Conservation (phyloP, 2,888 invertebrate species). For the Drosophila parthenogenetica region DNA sequence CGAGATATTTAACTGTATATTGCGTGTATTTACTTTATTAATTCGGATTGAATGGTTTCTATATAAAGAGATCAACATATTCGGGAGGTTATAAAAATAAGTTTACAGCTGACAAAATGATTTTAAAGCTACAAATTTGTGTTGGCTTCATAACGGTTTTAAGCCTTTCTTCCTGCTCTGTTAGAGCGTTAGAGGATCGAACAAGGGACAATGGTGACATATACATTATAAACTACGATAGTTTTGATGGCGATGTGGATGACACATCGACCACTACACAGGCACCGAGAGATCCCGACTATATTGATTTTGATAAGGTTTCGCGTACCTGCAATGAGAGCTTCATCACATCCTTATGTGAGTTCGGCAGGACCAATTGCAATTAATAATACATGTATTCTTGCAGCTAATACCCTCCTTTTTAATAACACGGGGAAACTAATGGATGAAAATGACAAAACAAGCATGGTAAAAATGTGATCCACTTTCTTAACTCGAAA, state of each 20-base stretch:
- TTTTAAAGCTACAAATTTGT: slow-evolving; percentile 6
- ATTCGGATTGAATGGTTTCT: slow-evolving; percentile 3
- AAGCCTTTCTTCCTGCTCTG: slow-evolving; percentile 2
- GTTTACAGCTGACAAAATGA: slow-evolving; percentile 44
- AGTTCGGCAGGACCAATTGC: slow-evolving; percentile 44
- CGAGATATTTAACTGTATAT: slow-evolving; percentile 38
- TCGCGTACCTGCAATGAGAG: slow-evolving; percentile 86
- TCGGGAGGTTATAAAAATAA: not conserved
- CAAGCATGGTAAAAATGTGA: slow-evolving; percentile 86
- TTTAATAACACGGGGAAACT: slow-evolving; percentile 87
- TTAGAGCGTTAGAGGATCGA: slow-evolving; percentile 41
- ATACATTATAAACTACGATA: slow-evolving; percentile 69
- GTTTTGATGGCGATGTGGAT: slow-evolving; percentile 64
- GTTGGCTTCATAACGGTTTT: slow-evolving; percentile 26
- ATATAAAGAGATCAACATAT: slow-evolving; percentile 38
- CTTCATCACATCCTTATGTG: slow-evolving; percentile 86
- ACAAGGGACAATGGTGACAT: slow-evolving; percentile 81
- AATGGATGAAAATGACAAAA: slow-evolving; percentile 86
- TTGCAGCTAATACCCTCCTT: slow-evolving; percentile 85
- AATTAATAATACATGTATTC: too few species aligned
- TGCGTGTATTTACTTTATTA: slow-evolving; percentile 1
- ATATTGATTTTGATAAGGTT: slow-evolving; percentile 83
- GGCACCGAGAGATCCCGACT: slow-evolving; percentile 30
- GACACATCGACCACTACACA: slow-evolving; percentile 53
- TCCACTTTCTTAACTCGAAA: not conserved